Evolutionary conservation across 1,140 invertebrate genomes (phyloP), one percentile per base, ranked within the genome.

Genomic region (Elymnias hypermnestra): DNA sequence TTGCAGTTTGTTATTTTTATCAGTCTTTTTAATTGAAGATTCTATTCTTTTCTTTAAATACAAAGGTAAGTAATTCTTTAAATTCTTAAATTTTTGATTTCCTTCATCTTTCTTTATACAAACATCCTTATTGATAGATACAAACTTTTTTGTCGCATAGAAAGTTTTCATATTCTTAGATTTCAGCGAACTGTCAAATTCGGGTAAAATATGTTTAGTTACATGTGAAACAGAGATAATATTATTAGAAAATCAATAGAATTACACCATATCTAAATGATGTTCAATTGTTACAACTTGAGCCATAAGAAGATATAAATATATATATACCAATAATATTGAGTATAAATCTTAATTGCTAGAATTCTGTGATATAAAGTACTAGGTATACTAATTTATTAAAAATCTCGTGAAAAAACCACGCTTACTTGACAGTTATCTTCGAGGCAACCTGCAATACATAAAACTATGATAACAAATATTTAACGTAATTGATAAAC

Each of bases 391-490:
- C n/a, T n/a, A n/a, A n/a, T n/a, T n/a, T n/a, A n/a, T n/a, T n/a
- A n/a, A n/a, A n/a, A n/a, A n/a, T n/a, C n/a, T n/a, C n/a, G n/a
- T n/a, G n/a, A n/a, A n/a, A n/a, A 21, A 21, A 21, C 19, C 19
- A 21, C 12, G 8, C 55, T 49, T 65, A 69, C 72, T 64, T 60
- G 9, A 51, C 21, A n/a, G 35, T 17, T 25, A 57, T 46, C 40
- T 68, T 71, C 2, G 63, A 53, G n/a, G 59, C 14, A n/a, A 61
- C 59, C 72, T 75, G 50, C 3, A 71, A 71, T n/a, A 54, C 25
- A 8, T 2, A 23, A 5, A 33, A 29, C 7, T 3, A 40, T 46
- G 21, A 40, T 2, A 12, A 40, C 13, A 43, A 14, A 13, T 21
- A 37, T 37, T 22, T 9, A 2, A 37, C 6, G 10, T 21, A 21